A percentile compares a stretch with the other conserved stretches of the same genome.
Conservation (phyloP, 2,113 vertebrate species). For the Buteo buteo region DNA sequence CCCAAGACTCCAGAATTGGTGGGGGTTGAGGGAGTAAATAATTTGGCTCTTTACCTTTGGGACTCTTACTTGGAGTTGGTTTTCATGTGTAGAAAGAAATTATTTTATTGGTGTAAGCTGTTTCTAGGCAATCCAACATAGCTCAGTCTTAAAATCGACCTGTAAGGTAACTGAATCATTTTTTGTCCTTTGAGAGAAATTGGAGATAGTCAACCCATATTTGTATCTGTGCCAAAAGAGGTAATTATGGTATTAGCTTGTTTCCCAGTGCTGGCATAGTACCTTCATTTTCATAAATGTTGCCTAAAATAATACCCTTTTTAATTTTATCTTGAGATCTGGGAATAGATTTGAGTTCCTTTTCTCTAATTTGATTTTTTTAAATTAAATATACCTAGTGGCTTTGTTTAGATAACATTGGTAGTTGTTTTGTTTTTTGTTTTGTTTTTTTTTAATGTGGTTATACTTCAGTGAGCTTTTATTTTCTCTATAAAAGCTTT, state of each 20-base stretch:
- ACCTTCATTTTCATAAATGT: neutral
- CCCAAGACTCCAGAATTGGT: neutral
- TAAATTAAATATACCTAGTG: slow-evolving; percentile 47
- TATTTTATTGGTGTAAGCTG: neutral
- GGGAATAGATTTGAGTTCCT: slow-evolving; percentile 15
- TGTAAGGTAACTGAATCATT: neutral
- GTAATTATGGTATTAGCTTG: neutral
- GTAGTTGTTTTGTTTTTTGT: neutral
- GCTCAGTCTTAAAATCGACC: neutral
- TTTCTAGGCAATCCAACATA: neutral
- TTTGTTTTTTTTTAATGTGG: neutral
- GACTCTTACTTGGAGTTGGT: neutral
- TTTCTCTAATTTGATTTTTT: slow-evolving; percentile 60
- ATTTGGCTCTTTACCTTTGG: neutral
- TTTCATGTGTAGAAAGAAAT: slow-evolving; percentile 1
- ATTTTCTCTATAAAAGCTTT: slow-evolving; percentile 62
- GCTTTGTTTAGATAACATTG: slow-evolving; percentile 46
- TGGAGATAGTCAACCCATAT: neutral
- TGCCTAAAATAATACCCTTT: slow-evolving; percentile 39
- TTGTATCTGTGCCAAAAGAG: neutral
- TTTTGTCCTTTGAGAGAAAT: slow-evolving; percentile 25
- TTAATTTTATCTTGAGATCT: slow-evolving; percentile 45
- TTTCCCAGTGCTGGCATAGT: neutral
- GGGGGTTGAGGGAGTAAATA: neutral
- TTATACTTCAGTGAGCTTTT: slow-evolving; percentile 52